Evolutionary conservation across 1,140 invertebrate genomes (phyloP), one percentile per base, ranked within the genome.

Genomic region (Ips typographus): DNA sequence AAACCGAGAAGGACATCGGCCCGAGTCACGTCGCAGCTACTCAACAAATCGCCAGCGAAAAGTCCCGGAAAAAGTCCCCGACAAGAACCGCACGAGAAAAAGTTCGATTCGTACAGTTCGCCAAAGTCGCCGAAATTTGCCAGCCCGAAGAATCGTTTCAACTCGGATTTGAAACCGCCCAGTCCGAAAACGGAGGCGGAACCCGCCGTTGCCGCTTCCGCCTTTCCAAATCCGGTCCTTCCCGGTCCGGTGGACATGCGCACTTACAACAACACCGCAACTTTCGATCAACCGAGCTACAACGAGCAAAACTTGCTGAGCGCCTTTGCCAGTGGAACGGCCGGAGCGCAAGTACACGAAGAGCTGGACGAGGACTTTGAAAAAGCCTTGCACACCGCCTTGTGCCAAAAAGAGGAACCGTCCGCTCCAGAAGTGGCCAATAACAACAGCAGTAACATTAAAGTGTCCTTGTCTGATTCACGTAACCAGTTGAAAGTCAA

Each of bases 181-280:
- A 79, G 78, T 44, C 79, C 81, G 1, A 75, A 79, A 43, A 67
- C 75, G 59, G 77, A 78, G 22, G 42, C 62, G 1, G 71, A 71
- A 37, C 70, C 73, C n/a, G 73, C 70, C 37, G 72, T 67, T 36
- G 69, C 52, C 68, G 8, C 77, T 68, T 72, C 76, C 78, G 70
- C 77, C 3, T 88, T 83, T 77, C 84, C 81, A 70, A 86, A 83
- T 74, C 90, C 91, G 0, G 82, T 93, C 22, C 75, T 94, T 52
- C 92, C 92, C 1, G 92, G 91, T 1, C 92, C 92, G 0, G 92
- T 94, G 1, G 92, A 94, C 79, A 94, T 94, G 91, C 84, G 93
- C 42, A 94, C 92, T 0, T 94, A 94, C 75, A 91, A 87, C 75
- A 77, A 72, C 64, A n/a, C n/a, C n/a, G 90, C 40, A 38, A 73